These are phyloP conservation scores for Taurulus bubalis DNA, from an alignment of 2,113 vertebrate genomes.

Conservation along the genomic window DNA sequence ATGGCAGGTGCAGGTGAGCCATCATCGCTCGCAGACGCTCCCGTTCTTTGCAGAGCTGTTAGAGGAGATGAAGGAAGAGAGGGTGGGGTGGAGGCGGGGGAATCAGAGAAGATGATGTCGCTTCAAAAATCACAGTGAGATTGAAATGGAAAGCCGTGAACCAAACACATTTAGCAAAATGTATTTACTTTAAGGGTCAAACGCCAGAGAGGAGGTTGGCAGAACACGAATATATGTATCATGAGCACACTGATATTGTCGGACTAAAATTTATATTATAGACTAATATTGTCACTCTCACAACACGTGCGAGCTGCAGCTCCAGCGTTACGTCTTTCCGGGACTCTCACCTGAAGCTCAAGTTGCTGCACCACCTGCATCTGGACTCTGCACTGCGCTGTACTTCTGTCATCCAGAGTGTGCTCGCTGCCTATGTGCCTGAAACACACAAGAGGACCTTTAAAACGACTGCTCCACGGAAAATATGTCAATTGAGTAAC, in stretches of 20 bases:
- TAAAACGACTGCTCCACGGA: not conserved
- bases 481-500: not conserved
- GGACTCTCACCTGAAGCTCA: slow-evolving; percentile 65
- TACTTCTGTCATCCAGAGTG: slow-evolving; percentile 74
- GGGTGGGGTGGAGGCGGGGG: not conserved
- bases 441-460: slow-evolving; percentile 17
- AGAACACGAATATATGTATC: slow-evolving; percentile 32
- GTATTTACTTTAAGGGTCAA: slow-evolving; percentile 6
- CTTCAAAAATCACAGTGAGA: not conserved
- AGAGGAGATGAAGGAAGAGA: slow-evolving; percentile 72
- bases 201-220: slow-evolving; percentile 12
- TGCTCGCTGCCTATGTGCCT: slow-evolving; percentile 74
- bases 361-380: slow-evolving; percentile 81
- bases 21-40: slow-evolving; percentile 96
- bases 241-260: not conserved
- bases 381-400: slow-evolving; percentile 80
- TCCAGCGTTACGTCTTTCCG: not conserved
- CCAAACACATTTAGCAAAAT: slow-evolving; percentile 7
- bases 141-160: slow-evolving; percentile 40
- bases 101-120: not conserved
- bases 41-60: slow-evolving; percentile 95
- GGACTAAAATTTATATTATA: too few species aligned
- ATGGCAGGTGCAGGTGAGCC: slow-evolving; percentile 96
- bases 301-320: not conserved
- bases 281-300: not conserved